Evolutionary conservation across 2,888 invertebrate genomes (phyloP), one percentile per base, ranked within the genome.

Genomic region (Hymenopus coronatus): DNA sequence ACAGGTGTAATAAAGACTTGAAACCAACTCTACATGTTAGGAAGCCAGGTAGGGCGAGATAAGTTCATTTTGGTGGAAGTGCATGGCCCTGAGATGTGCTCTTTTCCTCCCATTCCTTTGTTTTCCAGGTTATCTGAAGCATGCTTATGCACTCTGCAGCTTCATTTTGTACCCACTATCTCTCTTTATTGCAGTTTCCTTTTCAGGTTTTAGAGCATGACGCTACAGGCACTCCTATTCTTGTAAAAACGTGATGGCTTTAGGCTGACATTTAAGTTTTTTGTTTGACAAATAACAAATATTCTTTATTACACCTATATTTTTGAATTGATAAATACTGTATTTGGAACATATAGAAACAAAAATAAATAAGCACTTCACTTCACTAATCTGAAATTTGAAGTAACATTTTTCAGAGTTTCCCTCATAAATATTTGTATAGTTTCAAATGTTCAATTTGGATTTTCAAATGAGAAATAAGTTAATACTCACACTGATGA

Each of bases 1-100:
- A 93, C 92, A 96, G 95, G 96, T 97, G 97, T 95, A 97, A 97
- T 94, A 94, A 94, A 92, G 94, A 95, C 92, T 95, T 97, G 94
- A 95, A 94, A 93, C 95, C 96, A 93, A 94, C 94, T 93, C 95
- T 97, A 93, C 95, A 95, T 93, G 94, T 94, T 93, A 95, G 94
- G 54, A 94, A 94, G 93, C 94, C 95, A 96, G 96, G 96, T 96
- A 96, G 90, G 91, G 91, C 89, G 54, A n/a, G 84, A 30, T 28
- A 25, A 28, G 30, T 84, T 87, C 84, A 30, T 33, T 12, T 87
- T 82, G 88, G 89, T 89, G 89, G 87, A 87, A 89, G 89, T 89
- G 89, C 89, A 87, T 88, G 89, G 28, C 82, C 81, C 82, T 54
- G 28, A 40, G 84, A 83, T 33, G 25, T 84, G 27, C 46, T 30